Percentiles rank a stretch among this genome's conserved stretches.
Conservation (phyloP, 2,888 invertebrate genomes). For the Zele albiditarsus region DNA sequence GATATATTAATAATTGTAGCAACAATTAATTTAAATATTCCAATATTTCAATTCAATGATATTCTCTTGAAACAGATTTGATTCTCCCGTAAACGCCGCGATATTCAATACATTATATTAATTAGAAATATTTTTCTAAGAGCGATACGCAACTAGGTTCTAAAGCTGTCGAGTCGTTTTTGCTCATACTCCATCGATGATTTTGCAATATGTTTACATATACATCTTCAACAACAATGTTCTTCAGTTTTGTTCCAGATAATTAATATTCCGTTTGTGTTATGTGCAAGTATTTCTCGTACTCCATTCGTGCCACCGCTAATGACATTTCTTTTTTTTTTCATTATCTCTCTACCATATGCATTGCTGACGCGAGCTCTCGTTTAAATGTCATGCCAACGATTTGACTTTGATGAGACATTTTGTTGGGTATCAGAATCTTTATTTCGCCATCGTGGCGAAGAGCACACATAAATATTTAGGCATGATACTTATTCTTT, state of each 20-base stretch:
- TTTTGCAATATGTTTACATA: background rate
- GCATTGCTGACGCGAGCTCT: background rate
- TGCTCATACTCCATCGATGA: background rate
- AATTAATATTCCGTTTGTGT: background rate
- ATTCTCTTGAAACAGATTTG: constrained; percentile 23
- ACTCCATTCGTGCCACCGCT: background rate
- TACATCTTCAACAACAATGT: background rate
- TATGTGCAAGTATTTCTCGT: background rate
- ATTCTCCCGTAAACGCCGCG: constrained; percentile 28
- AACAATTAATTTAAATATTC: constrained; percentile 47
- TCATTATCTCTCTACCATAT: background rate
- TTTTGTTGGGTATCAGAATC: background rate
- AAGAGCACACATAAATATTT: background rate
- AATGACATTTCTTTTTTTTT: background rate
- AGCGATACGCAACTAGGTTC: constrained; percentile 35
- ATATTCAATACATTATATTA: constrained; percentile 57
- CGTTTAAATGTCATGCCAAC: background rate
- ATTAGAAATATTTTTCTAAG: constrained; percentile 54
- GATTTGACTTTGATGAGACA: background rate
- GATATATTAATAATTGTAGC: constrained; percentile 37
- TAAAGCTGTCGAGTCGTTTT: constrained; percentile 27
- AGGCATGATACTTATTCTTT: constrained; percentile 20
- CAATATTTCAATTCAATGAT: constrained; percentile 20
- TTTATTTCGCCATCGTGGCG: background rate
- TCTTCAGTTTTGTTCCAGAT: background rate